These are phyloP conservation scores for Cephus sareptanus DNA, from an alignment of 2,888 invertebrate genomes.

Conservation along the genomic window DNA sequence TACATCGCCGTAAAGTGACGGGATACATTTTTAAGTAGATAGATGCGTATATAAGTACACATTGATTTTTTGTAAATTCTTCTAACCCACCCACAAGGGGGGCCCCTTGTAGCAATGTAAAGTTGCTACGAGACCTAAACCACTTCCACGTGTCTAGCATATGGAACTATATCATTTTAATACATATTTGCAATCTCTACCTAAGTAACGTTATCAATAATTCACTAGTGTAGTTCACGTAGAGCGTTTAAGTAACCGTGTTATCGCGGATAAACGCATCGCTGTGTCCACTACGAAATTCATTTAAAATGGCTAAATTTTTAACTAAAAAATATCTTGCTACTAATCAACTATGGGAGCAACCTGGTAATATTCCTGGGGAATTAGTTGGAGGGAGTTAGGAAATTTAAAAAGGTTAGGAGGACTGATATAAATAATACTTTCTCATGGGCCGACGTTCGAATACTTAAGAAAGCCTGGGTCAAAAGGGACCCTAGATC, in stretches of 20 bases:
- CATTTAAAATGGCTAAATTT: background rate
- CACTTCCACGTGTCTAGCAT: constrained; percentile 18
- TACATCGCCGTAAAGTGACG: constrained; percentile 35
- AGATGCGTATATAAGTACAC: constrained; percentile 48
- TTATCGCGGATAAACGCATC: background rate
- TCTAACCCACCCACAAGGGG: constrained; percentile 24
- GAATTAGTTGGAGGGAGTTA: background rate
- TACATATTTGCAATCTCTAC: constrained; percentile 18
- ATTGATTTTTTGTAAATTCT: constrained; percentile 38
- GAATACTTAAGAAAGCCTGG: constrained; percentile 18
- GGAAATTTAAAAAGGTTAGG: background rate
- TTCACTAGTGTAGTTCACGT: background rate
- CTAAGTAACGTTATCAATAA: constrained; percentile 3
- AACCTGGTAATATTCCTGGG: background rate
- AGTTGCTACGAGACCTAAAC: background rate
- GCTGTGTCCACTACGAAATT: background rate
- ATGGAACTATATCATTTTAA: constrained; percentile 22
- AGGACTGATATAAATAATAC: constrained; percentile 34
- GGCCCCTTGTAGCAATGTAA: background rate
- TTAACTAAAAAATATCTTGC: background rate
- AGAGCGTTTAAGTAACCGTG: background rate
- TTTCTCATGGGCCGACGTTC: constrained; percentile 35
- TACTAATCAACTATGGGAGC: background rate
- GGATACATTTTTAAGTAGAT: constrained; percentile 34
- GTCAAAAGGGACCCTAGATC: constrained; percentile 40